Evolutionary conservation across 2,113 vertebrate species (phyloP).

Genomic region (Boulengeromyrus knoepffleri): DNA sequence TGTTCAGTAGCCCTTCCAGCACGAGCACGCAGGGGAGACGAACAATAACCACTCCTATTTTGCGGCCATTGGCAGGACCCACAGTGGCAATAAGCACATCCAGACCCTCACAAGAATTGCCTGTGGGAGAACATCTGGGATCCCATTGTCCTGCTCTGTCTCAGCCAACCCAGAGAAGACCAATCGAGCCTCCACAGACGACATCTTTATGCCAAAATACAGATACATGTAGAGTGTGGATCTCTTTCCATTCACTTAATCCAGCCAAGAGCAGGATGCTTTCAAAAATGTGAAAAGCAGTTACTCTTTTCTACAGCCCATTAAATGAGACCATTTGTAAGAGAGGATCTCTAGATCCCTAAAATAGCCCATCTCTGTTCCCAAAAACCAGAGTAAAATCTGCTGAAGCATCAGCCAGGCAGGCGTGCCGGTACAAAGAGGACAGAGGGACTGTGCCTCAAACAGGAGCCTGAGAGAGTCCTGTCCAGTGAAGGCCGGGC

Average conservation of each 20-base stretch:
- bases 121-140: background rate
- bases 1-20: background rate
- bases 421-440: background rate
- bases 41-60: background rate
- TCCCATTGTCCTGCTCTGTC: background rate
- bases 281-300: background rate
- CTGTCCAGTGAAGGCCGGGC: background rate
- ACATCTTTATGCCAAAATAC: background rate
- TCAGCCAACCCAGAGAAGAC: background rate
- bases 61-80: background rate
- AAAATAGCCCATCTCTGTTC: background rate
- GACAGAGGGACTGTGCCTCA: background rate
- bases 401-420: background rate
- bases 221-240: background rate
- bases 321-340: background rate
- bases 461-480: background rate
- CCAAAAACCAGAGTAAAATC: background rate
- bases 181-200: background rate
- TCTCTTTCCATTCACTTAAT: background rate
- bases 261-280: background rate
- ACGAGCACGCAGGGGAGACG: background rate
- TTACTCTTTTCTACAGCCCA: background rate
- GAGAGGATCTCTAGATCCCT: background rate
- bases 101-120: background rate
- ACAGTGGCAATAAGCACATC: background rate